These are phyloP conservation scores for Ochotona curzoniae DNA, from an alignment of 2,113 vertebrate species.

Conservation along the genomic window DNA sequence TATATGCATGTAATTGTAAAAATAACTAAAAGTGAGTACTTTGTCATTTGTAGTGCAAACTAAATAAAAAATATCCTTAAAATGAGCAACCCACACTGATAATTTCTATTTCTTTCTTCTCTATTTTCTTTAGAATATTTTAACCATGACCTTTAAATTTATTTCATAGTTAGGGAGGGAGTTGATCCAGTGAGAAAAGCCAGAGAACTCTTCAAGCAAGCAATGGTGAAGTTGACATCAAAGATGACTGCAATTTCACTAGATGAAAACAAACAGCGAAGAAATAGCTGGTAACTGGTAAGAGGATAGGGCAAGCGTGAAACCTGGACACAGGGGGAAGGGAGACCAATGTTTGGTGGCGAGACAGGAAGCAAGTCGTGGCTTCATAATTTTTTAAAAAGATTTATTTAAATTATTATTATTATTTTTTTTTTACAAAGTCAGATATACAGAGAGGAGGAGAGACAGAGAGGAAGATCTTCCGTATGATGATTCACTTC, in stretches of 20 bases:
- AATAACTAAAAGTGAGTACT: not conserved
- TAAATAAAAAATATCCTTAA: not conserved
- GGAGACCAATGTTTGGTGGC: not conserved
- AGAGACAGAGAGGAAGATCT: too few species aligned
- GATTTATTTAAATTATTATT: too few species aligned
- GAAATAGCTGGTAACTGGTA: not conserved
- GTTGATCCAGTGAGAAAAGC: conserved; percentile 16
- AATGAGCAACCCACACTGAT: not conserved
- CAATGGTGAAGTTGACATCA: not conserved
- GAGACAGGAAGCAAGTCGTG: not conserved
- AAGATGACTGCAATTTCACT: not conserved
- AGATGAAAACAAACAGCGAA: conserved; percentile 29
- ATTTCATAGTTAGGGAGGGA: not conserved
- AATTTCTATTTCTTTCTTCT: not conserved
- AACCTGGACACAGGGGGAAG: not conserved
- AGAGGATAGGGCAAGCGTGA: not conserved
- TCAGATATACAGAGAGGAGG: too few species aligned
- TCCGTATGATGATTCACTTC: too few species aligned
- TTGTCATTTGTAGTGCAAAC: not conserved
- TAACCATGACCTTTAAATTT: not conserved
- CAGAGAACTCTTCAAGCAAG: conserved; percentile 19
- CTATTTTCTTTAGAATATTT: not conserved
- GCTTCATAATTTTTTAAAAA: too few species aligned
- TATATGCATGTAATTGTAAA: not conserved
- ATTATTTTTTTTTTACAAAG: too few species aligned